Evolutionary conservation across 2,113 vertebrate genomes (phyloP).

Genomic region (Macrotis lagotis): DNA sequence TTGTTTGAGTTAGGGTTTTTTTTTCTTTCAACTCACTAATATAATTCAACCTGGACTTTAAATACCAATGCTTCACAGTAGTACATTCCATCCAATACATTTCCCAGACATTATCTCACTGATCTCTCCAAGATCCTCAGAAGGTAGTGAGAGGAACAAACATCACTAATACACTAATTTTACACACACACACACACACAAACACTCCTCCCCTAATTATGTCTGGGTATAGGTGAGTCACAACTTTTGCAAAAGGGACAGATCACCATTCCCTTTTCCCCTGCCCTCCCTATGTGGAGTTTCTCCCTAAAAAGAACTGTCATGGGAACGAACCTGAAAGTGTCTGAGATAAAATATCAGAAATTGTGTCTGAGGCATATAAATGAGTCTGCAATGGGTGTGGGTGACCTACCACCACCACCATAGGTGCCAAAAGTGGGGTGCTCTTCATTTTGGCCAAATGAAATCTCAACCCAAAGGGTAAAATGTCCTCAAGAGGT

Average conservation of each 20-base stretch:
- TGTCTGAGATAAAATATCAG: slow-evolving; percentile 57
- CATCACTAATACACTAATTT: slow-evolving; percentile 27
- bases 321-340: slow-evolving; percentile 67
- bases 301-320: slow-evolving; percentile 1
- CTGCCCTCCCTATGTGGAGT: background rate
- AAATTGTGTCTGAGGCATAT: slow-evolving; percentile 63
- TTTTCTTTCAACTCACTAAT: slow-evolving; percentile 36
- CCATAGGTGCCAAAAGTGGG: slow-evolving; percentile 10
- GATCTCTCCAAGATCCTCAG: slow-evolving; percentile 72
- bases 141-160: slow-evolving; percentile 64
- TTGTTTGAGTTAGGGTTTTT: background rate
- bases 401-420: slow-evolving; percentile 30
- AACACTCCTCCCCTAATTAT: slow-evolving; percentile 35
- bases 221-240: slow-evolving; percentile 58
- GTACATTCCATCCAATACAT: slow-evolving; percentile 71
- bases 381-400: slow-evolving; percentile 50
- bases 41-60: slow-evolving; percentile 57
- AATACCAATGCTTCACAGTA: slow-evolving; percentile 31
- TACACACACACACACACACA: slow-evolving; percentile 51
- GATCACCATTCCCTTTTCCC: slow-evolving; percentile 64
- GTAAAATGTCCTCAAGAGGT: background rate
- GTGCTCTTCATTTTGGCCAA: slow-evolving; percentile 8
- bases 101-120: slow-evolving; percentile 78
- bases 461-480: slow-evolving; percentile 11
- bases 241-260: slow-evolving; percentile 54